These are phyloP conservation scores for Heliconius hermathena DNA, from an alignment of 1,140 invertebrate genomes.

Conservation along the genomic window DNA sequence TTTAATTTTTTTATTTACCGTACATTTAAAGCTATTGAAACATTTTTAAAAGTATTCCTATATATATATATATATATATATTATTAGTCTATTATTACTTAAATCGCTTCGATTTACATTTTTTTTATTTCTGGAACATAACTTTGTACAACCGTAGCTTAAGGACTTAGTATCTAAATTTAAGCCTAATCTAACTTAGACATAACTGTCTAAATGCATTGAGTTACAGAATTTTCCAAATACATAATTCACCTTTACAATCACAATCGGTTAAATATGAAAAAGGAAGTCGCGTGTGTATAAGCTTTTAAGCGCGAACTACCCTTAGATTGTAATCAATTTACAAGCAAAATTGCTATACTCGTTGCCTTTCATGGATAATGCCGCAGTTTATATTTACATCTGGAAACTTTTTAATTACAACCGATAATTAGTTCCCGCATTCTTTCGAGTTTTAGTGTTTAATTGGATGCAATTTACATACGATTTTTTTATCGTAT, in stretches of 20 bases:
- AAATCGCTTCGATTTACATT: too few species aligned
- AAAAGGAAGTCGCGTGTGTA: slow-evolving; percentile 32
- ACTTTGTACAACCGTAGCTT: too few species aligned
- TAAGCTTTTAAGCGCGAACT: slow-evolving; percentile 33
- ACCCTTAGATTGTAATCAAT: slow-evolving; percentile 39
- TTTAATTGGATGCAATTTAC: slow-evolving; percentile 29
- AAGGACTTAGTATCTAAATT: too few species aligned
- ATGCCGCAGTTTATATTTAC: slow-evolving; percentile 34
- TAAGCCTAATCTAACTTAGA: too few species aligned
- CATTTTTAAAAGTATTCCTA: too few species aligned
- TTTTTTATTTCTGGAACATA: too few species aligned
- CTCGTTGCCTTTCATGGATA: slow-evolving; percentile 28
- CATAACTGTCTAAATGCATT: neutral
- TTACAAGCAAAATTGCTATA: slow-evolving; percentile 34
- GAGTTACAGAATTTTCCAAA: neutral
- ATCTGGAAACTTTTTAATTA: slow-evolving; percentile 41
- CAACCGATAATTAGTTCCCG: slow-evolving; percentile 29
- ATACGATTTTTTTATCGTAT: slow-evolving; percentile 15
- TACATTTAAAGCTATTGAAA: too few species aligned
- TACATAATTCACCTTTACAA: neutral
- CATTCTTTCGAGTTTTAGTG: slow-evolving; percentile 25
- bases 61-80: too few species aligned
- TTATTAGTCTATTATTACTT: too few species aligned
- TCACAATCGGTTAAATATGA: slow-evolving; percentile 15
- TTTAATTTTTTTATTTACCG: too few species aligned